Percentiles rank a stretch among this genome's conserved stretches.
phyloP scores from a whole-genome alignment of 2,888 invertebrate species.

The Hemicrepidius hirtus region DNA sequence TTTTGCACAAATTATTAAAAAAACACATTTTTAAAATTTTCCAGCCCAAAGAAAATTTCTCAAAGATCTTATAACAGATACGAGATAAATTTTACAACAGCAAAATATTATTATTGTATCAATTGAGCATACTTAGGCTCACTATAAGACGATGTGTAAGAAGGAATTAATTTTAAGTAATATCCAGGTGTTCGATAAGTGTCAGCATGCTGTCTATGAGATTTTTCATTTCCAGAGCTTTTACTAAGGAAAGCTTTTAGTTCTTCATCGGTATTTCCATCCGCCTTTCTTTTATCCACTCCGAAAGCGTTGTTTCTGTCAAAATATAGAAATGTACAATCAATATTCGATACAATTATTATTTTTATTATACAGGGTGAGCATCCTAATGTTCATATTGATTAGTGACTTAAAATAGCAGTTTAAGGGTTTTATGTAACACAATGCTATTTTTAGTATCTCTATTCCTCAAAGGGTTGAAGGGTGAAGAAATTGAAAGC shows the following conservation, averaged over 20 bases:
- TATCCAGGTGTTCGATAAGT: constrained; percentile 41
- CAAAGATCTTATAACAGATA: constrained; percentile 11
- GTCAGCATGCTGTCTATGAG: constrained; percentile 37
- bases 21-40: constrained; percentile 6
- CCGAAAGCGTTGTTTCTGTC: constrained; percentile 41
- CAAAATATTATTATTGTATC: constrained; percentile 34
- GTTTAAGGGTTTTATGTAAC: constrained; percentile 3
- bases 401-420: background rate
- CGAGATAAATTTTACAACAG: background rate
- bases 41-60: constrained; percentile 17
- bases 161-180: constrained; percentile 30
- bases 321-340: constrained; percentile 8
- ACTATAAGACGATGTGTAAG: constrained; percentile 27
- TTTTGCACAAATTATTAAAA: background rate
- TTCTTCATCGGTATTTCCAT: constrained; percentile 39
- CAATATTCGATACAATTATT: background rate
- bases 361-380: background rate
- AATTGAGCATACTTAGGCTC: constrained; percentile 43
- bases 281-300: constrained; percentile 42
- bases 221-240: constrained; percentile 39
- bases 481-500: constrained; percentile 19
- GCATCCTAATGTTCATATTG: too few species aligned
- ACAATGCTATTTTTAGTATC: background rate
- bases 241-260: constrained; percentile 49
- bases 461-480: constrained; percentile 4